These are phyloP conservation scores for Aurelia sp. DNA, from an alignment of 30 jellyfish, hydroid and myxozoan genomes.

Conservation along the genomic window DNA sequence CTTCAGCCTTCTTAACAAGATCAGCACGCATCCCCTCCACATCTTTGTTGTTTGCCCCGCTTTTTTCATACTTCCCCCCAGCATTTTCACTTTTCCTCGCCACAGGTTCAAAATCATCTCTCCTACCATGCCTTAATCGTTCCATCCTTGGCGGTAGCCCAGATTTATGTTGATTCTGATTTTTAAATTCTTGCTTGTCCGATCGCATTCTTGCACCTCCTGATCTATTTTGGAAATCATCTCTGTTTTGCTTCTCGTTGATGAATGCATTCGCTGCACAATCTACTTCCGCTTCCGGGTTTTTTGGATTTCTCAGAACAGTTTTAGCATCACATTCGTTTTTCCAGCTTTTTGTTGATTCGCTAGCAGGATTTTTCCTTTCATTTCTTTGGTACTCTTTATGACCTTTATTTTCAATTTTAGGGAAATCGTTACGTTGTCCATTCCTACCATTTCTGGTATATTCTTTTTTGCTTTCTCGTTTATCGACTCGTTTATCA, in stretches of 20 bases:
- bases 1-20: too few species aligned
- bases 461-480: neutral
- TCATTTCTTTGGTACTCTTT: neutral
- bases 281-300: too few species aligned
- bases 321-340: neutral
- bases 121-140: slow-evolving; percentile 2
- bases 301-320: too few species aligned
- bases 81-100: neutral
- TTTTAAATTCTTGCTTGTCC: neutral
- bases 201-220: neutral
- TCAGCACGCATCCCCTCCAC: neutral
- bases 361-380: neutral
- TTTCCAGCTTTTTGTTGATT: neutral
- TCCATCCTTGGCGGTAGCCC: slow-evolving; percentile 5
- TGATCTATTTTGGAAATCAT: neutral
- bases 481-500: neutral
- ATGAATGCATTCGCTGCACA: too few species aligned
- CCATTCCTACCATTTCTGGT: neutral
- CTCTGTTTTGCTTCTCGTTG: neutral
- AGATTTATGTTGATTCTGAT: neutral
- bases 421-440: neutral
- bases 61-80: neutral
- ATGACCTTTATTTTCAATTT: neutral
- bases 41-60: slow-evolving; percentile 4
- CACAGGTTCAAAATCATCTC: slow-evolving; percentile 5